Evolutionary conservation across 2,797 vertebrate genomes (phyloP).

Genomic region (Staurois parvus): DNA sequence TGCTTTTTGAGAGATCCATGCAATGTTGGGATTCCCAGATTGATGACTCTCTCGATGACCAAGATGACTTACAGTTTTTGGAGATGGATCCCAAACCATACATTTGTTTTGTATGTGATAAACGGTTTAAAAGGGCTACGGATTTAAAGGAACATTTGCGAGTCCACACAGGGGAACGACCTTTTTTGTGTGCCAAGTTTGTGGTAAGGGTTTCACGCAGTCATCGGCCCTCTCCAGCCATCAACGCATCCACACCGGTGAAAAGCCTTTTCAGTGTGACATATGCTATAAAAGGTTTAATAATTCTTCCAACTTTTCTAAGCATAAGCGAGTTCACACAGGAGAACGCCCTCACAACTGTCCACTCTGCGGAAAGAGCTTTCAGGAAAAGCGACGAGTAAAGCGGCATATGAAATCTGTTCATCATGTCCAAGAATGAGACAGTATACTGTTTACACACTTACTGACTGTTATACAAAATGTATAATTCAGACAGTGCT

Average conservation of each 20-base stretch:
- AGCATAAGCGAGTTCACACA: slow-evolving; percentile 62
- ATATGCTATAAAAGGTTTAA: slow-evolving; percentile 55
- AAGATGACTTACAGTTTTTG: slow-evolving; percentile 22
- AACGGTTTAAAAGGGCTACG: slow-evolving; percentile 64
- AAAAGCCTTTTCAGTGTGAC: slow-evolving; percentile 65
- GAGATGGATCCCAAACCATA: slow-evolving; percentile 54
- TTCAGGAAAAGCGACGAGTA: slow-evolving; percentile 50
- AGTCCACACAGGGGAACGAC: slow-evolving; percentile 58
- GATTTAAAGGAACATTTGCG: slow-evolving; percentile 63
- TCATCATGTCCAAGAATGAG: slow-evolving; percentile 51
- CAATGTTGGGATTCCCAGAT: slow-evolving; percentile 28
- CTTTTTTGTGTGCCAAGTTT: slow-evolving; percentile 59
- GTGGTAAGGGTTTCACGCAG: slow-evolving; percentile 64
- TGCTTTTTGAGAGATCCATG: slow-evolving; percentile 26
- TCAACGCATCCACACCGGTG: slow-evolving; percentile 64
- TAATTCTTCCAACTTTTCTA: slow-evolving; percentile 62
- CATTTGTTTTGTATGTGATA: slow-evolving; percentile 63
- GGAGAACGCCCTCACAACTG: slow-evolving; percentile 55
- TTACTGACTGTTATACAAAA: not conserved
- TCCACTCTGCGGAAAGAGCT: slow-evolving; percentile 52
- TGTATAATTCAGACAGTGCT: slow-evolving; percentile 2
- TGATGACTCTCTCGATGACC: not conserved
- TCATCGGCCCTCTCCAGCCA: slow-evolving; percentile 65
- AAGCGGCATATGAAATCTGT: slow-evolving; percentile 48
- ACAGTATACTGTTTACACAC: not conserved